phyloP scores from a whole-genome alignment of 2,797 vertebrate species.

The Acomys russatus region DNA sequence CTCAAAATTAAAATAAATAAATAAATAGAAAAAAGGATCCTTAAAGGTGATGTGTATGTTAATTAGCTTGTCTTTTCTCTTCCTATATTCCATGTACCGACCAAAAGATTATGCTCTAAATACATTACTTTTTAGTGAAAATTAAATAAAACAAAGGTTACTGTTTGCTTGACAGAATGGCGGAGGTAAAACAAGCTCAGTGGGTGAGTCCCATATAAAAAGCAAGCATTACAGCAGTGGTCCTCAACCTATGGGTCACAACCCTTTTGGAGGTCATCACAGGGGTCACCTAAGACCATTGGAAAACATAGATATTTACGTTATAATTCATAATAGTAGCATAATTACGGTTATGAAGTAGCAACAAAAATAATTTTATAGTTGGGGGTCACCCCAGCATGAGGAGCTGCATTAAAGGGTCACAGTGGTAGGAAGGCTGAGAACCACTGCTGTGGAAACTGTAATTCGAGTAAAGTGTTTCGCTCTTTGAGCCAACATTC shows the following conservation, averaged over 20 bases:
- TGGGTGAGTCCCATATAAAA: background rate
- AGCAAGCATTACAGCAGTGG: background rate
- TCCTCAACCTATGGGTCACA: background rate
- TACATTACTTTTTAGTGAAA: background rate
- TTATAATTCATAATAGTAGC: background rate
- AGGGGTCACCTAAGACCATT: background rate
- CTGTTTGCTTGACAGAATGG: background rate
- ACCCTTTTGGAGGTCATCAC: background rate
- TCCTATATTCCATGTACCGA: background rate
- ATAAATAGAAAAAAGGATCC: no score
- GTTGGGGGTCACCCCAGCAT: background rate
- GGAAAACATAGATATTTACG: background rate
- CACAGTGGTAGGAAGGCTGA: background rate
- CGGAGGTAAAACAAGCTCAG: background rate
- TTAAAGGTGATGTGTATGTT: background rate
- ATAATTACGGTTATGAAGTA: no score
- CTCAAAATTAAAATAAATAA: background rate
- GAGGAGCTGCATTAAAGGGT: background rate
- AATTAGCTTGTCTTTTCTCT: background rate
- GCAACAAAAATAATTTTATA: background rate
- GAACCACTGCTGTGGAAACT: background rate
- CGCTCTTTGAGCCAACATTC: background rate
- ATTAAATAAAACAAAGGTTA: slow-evolving; percentile 31
- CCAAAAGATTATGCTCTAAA: background rate
- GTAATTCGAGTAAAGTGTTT: background rate